These are phyloP conservation scores for Tiliqua scincoides DNA, from an alignment of 2,113 vertebrate species.

Conservation along the genomic window DNA sequence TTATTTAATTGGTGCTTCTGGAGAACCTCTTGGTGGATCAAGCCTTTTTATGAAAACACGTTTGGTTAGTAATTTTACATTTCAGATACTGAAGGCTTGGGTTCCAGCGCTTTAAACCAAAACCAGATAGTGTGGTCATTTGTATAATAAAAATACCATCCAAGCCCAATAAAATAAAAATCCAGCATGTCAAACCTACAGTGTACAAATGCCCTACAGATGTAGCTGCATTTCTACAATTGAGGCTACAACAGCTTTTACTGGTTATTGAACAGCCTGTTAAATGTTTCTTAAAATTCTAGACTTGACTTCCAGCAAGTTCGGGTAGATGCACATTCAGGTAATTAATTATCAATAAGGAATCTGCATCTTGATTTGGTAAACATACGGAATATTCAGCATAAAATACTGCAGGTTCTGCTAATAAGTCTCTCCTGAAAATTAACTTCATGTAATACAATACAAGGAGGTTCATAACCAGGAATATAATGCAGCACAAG, in stretches of 20 bases:
- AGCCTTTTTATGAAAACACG: neutral
- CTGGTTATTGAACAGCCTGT: too few species aligned
- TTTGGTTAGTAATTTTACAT: neutral
- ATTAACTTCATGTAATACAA: rapidly evolving
- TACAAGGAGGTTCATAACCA: rapidly evolving
- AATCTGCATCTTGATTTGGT: too few species aligned
- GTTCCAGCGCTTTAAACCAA: neutral
- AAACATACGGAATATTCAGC: too few species aligned
- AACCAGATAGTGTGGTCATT: neutral
- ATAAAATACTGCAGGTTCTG: rapidly evolving
- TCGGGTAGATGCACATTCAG: neutral
- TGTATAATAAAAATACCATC: neutral
- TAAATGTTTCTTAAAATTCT: conserved; percentile 17
- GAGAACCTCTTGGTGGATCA: neutral
- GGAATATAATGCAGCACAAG: rapidly evolving
- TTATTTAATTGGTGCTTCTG: neutral
- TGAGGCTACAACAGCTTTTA: neutral
- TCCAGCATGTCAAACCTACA: neutral
- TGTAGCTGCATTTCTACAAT: neutral
- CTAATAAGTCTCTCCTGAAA: neutral
- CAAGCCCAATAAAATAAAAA: neutral
- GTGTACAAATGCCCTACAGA: neutral
- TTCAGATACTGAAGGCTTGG: neutral
- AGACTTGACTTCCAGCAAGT: neutral
- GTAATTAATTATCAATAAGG: neutral